phyloP scores from a whole-genome alignment of 1,140 invertebrate species.

The Hypothenemus hampei region DNA sequence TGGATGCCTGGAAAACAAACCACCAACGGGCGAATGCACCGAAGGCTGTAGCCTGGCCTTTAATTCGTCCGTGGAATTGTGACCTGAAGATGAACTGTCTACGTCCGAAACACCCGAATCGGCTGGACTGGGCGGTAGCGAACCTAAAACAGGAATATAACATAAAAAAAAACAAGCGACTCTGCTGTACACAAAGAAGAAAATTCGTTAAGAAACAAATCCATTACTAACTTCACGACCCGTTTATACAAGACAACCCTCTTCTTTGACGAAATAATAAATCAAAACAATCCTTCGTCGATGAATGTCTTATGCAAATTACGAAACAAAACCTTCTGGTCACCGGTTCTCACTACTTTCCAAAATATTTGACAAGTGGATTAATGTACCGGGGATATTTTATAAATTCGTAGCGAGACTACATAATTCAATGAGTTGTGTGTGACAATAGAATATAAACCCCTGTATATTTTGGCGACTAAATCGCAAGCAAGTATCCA shows the following conservation, averaged over 20 bases:
- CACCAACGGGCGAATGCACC: conserved; percentile 41
- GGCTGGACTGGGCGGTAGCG: conserved; percentile 92
- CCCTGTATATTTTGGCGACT: conserved; percentile 22
- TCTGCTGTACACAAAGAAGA: not conserved
- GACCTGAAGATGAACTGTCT: conserved; percentile 88
- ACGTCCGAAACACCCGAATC: conserved; percentile 96
- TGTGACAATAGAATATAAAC: too few relatives aligned
- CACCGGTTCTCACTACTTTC: conserved; percentile 21
- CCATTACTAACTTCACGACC: too few relatives aligned
- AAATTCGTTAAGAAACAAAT: not conserved
- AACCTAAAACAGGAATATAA: conserved; percentile 56
- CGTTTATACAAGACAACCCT: too few relatives aligned
- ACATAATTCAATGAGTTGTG: not conserved
- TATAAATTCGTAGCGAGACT: not conserved
- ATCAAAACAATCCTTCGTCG: conserved; percentile 27
- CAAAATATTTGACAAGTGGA: conserved; percentile 19
- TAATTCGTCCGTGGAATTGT: conserved; percentile 78
- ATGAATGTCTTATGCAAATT: conserved; percentile 30
- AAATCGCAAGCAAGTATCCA: conserved; percentile 26
- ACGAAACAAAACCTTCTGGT: conserved; percentile 20
- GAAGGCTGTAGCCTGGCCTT: conserved; percentile 63
- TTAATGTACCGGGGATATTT: not conserved
- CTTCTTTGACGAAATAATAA: conserved; percentile 16
- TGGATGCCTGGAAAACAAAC: conserved; percentile 35
- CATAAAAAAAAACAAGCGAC: conserved; percentile 13